phyloP scores from a whole-genome alignment of 2,797 vertebrate species.

The Sebastes diploproa region DNA sequence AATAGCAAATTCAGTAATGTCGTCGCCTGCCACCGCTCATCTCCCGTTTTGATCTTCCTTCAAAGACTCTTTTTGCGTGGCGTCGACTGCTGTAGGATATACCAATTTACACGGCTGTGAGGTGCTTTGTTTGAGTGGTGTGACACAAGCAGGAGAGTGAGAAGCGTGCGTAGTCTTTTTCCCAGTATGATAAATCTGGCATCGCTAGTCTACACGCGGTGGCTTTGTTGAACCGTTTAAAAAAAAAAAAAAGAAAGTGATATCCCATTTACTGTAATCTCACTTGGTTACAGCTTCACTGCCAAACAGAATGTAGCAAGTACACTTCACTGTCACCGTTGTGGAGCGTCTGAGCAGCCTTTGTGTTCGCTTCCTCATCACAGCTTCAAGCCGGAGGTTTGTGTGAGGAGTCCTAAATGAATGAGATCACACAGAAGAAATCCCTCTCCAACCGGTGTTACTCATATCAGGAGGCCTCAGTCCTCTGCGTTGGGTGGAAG shows the following conservation, averaged over 20 bases:
- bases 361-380: constrained; percentile 33
- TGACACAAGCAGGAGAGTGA: constrained; percentile 1
- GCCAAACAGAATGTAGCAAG: constrained; percentile 18
- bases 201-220: background rate
- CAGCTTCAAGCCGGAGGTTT: constrained; percentile 43
- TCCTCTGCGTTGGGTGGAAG: constrained; percentile 29
- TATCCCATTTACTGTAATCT: constrained; percentile 29
- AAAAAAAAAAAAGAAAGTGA: background rate
- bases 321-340: background rate
- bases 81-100: constrained; percentile 23
- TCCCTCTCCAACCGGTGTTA: constrained; percentile 47
- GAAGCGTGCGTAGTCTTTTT: background rate
- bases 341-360: constrained; percentile 10
- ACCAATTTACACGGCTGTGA: constrained; percentile 3
- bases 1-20: constrained; percentile 32
- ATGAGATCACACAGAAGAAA: constrained; percentile 59
- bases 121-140: constrained; percentile 7
- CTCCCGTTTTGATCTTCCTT: constrained; percentile 25
- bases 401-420: constrained; percentile 48
- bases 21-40: constrained; percentile 13
- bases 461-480: constrained; percentile 71
- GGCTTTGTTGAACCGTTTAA: constrained; percentile 25
- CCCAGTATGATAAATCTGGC: constrained; percentile 5
- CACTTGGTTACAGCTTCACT: constrained; percentile 21
- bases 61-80: background rate